phyloP scores from a whole-genome alignment of 2,888 invertebrate genomes.

The Ophion costatus region DNA sequence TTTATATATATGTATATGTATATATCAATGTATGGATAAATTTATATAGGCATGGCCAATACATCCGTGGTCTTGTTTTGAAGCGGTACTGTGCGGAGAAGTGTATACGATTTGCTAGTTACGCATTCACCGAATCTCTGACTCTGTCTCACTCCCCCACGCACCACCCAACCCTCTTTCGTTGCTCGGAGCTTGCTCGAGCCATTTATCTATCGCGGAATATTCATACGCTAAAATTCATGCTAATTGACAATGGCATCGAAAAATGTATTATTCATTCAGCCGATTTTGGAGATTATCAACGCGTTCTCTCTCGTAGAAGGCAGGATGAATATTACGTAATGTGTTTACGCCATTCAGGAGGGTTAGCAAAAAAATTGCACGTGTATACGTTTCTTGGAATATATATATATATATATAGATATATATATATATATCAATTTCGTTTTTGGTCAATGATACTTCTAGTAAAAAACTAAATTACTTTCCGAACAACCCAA shows the following conservation, averaged over 20 bases:
- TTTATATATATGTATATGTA: slow-evolving; percentile 37
- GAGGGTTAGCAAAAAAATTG: neutral
- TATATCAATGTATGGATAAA: neutral
- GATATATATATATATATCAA: no score
- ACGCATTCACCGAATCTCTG: slow-evolving; percentile 52
- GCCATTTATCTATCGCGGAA: slow-evolving; percentile 53
- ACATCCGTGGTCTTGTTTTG: slow-evolving; percentile 51
- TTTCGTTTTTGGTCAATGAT: no score
- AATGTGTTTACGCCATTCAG: neutral
- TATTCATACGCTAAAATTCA: slow-evolving; percentile 56
- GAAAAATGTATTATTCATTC: slow-evolving; percentile 51
- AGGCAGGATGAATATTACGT: neutral
- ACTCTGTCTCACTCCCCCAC: neutral
- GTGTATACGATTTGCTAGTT: slow-evolving; percentile 52
- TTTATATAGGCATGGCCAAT: slow-evolving; percentile 30
- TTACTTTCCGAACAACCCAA: no score
- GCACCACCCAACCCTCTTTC: neutral
- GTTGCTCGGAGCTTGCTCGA: neutral
- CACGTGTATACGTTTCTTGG: neutral
- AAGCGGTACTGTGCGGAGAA: slow-evolving; percentile 32
- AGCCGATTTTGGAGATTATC: slow-evolving; percentile 20
- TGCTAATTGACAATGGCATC: slow-evolving; percentile 39
- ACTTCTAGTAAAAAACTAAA: no score
- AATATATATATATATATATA: no score
- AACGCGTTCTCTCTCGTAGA: neutral